Percentiles rank a stretch among this genome's conserved stretches.
Conservation (phyloP, 2,797 vertebrate genomes). For the Chiloscyllium punctatum region DNA sequence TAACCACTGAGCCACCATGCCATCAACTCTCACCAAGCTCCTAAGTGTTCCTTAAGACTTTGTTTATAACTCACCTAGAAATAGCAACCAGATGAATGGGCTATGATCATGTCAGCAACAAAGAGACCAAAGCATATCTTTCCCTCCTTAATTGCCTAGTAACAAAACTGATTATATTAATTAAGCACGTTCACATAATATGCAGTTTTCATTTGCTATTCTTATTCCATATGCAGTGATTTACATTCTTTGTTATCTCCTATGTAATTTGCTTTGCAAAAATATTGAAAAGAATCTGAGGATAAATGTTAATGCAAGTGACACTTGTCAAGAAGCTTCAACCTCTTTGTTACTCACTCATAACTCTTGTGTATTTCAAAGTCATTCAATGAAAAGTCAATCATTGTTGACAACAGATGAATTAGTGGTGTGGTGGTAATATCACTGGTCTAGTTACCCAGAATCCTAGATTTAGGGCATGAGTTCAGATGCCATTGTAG, state of each 20-base stretch:
- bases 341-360: not conserved
- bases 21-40: not conserved
- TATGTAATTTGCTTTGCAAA: not conserved
- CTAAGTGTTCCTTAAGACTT: not conserved
- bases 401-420: not conserved
- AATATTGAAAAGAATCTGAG: not conserved
- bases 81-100: not conserved
- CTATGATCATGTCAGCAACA: not conserved
- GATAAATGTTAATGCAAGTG: not conserved
- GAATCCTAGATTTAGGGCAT: too few relatives aligned
- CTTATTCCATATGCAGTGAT: not conserved
- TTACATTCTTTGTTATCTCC: not conserved
- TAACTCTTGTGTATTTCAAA: not conserved
- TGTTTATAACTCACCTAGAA: not conserved
- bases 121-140: not conserved
- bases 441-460: too few relatives aligned
- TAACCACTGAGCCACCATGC: too few relatives aligned
- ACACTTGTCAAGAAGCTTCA: not conserved
- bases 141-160: not conserved
- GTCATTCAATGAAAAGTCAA: not conserved
- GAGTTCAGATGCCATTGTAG: too few relatives aligned
- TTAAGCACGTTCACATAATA: not conserved
- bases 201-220: not conserved
- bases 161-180: not conserved
- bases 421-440: too few relatives aligned